phyloP scores from a whole-genome alignment of 2,113 vertebrate genomes.

The Zosterops lateralis region DNA sequence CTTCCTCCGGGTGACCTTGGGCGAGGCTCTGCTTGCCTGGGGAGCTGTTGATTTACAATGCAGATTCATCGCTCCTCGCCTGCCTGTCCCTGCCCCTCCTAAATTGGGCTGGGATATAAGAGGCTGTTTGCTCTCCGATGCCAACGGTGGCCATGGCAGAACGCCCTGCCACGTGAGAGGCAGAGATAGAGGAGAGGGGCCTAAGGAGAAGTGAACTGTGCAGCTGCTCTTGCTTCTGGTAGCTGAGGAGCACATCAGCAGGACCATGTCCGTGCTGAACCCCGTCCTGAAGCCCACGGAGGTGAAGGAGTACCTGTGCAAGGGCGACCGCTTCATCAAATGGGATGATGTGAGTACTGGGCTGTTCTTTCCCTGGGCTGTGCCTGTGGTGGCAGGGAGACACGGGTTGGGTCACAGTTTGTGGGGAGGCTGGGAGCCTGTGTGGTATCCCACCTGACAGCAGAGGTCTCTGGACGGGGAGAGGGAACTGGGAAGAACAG shows the following conservation, averaged over 20 bases:
- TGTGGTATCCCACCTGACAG: neutral
- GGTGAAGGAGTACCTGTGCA: slow-evolving; percentile 88
- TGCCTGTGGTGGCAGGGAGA: neutral
- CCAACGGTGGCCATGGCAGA: slow-evolving; percentile 31
- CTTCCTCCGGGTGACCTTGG: neutral
- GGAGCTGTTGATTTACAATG: slow-evolving; percentile 74
- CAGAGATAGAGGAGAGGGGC: slow-evolving; percentile 37
- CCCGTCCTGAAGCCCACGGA: slow-evolving; percentile 76
- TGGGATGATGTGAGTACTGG: slow-evolving; percentile 92
- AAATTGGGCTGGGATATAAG: slow-evolving; percentile 51
- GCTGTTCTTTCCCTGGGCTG: neutral
- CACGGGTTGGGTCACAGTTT: neutral
- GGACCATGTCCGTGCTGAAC: slow-evolving; percentile 82
- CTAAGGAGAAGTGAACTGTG: neutral
- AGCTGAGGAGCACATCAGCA: neutral
- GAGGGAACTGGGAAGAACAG: neutral
- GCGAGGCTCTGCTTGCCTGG: neutral
- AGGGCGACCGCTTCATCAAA: slow-evolving; percentile 92
- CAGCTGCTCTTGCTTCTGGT: neutral
- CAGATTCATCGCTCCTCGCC: slow-evolving; percentile 52
- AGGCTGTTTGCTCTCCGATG: slow-evolving; percentile 46
- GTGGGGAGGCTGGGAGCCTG: neutral
- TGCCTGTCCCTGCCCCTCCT: slow-evolving; percentile 14
- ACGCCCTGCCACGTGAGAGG: slow-evolving; percentile 65
- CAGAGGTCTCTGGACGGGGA: neutral